phyloP scores from a whole-genome alignment of 2,888 invertebrate species.

The Aquatica leii region DNA sequence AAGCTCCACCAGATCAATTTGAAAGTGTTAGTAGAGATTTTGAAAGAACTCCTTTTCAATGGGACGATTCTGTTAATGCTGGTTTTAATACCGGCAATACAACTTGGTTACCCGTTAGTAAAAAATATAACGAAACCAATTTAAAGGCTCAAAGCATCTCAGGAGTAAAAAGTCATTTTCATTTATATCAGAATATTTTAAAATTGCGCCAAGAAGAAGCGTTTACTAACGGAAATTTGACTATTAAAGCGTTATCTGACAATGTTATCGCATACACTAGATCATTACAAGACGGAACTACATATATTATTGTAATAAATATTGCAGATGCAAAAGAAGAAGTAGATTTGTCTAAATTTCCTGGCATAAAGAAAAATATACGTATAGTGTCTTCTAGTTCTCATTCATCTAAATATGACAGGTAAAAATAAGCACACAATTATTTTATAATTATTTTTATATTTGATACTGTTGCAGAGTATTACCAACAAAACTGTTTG shows the following conservation, averaged over 20 bases:
- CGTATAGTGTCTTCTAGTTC: constrained; percentile 3
- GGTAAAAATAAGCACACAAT: too few species aligned
- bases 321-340: not conserved
- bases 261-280: constrained; percentile 36
- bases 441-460: too few species aligned
- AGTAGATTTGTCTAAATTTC: constrained; percentile 8
- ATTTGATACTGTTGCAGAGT: too few species aligned
- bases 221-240: constrained; percentile 65
- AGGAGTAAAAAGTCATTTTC: constrained; percentile 66
- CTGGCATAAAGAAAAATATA: not conserved
- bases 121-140: constrained; percentile 68
- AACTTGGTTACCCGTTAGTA: constrained; percentile 77
- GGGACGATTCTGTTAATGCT: constrained; percentile 70
- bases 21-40: constrained; percentile 7
- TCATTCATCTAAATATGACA: constrained; percentile 6
- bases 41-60: constrained; percentile 82
- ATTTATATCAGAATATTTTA: constrained; percentile 68
- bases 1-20: constrained; percentile 63
- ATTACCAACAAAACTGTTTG: not conserved
- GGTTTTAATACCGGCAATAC: constrained; percentile 62
- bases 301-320: constrained; percentile 5
- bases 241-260: constrained; percentile 60
- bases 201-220: constrained; percentile 63
- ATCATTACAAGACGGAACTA: constrained; percentile 26
- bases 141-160: constrained; percentile 62